Conservation (phyloP, 2,888 invertebrate genomes). For the Halictus quadricinctus region DNA sequence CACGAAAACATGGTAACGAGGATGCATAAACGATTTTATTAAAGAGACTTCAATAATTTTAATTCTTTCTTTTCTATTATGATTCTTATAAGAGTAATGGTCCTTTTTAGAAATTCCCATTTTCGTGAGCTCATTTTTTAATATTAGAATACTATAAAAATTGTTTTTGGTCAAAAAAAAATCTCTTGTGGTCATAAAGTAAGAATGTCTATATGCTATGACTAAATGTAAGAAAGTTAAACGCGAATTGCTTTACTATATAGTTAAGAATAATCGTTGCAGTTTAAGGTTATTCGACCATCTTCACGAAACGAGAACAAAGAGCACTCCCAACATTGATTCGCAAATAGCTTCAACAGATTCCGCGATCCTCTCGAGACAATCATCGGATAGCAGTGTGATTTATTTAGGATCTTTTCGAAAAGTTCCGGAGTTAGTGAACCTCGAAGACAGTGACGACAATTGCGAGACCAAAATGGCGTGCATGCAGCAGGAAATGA, state of each 20-base stretch:
- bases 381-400: slow-evolving; percentile 69
- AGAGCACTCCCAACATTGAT: slow-evolving; percentile 29
- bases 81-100: too few species aligned
- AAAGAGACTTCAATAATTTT: neutral
- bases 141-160: too few species aligned
- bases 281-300: slow-evolving; percentile 59
- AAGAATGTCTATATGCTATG: too few species aligned
- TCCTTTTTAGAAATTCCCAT: too few species aligned
- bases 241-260: neutral
- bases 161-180: too few species aligned
- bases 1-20: slow-evolving; percentile 14
- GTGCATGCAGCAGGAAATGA: neutral
- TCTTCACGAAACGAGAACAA: slow-evolving; percentile 70
- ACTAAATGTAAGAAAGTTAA: too few species aligned
- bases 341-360: neutral
- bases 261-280: neutral
- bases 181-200: too few species aligned
- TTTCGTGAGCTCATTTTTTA: too few species aligned
- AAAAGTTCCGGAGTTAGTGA: slow-evolving; percentile 73
- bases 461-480: slow-evolving; percentile 21
- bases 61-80: neutral
- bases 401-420: slow-evolving; percentile 71
- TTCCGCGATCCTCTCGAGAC: slow-evolving; percentile 33
- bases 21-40: neutral
- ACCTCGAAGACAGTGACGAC: slow-evolving; percentile 68